phyloP scores from a whole-genome alignment of 2,797 vertebrate genomes.

The Lacerta agilis region DNA sequence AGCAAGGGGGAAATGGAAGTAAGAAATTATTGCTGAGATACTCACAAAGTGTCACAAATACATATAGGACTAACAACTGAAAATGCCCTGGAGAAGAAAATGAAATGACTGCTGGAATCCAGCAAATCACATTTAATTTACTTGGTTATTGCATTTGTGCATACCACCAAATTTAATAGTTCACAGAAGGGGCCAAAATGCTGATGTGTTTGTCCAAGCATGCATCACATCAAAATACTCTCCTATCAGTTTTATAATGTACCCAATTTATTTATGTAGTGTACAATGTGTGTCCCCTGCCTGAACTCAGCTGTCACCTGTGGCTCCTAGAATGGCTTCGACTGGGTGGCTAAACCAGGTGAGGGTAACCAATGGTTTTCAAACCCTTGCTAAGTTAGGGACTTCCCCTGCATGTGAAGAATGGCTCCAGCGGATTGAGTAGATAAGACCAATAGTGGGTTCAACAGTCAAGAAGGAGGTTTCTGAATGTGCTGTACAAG shows the following conservation, averaged over 20 bases:
- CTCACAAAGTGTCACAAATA: slow-evolving; percentile 14
- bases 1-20: slow-evolving; percentile 28
- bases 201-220: no score
- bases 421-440: no score
- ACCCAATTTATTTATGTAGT: not conserved
- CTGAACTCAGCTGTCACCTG: no score
- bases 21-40: slow-evolving; percentile 3
- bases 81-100: not conserved
- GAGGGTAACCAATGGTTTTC: no score
- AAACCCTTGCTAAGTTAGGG: no score
- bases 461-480: no score
- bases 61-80: not conserved
- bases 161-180: slow-evolving; percentile 6
- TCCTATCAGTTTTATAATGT: not conserved
- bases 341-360: no score
- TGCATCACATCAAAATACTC: not conserved
- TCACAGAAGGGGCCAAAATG: slow-evolving; percentile 9
- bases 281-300: not conserved
- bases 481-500: no score
- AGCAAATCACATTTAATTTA: slow-evolving; percentile 20
- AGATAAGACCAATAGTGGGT: no score
- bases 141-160: slow-evolving; percentile 7
- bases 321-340: no score
- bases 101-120: not conserved
- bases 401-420: no score